Evolutionary conservation across 2,113 vertebrate genomes (phyloP), one percentile per base, ranked within the genome.

Genomic region (Alligator sinensis): DNA sequence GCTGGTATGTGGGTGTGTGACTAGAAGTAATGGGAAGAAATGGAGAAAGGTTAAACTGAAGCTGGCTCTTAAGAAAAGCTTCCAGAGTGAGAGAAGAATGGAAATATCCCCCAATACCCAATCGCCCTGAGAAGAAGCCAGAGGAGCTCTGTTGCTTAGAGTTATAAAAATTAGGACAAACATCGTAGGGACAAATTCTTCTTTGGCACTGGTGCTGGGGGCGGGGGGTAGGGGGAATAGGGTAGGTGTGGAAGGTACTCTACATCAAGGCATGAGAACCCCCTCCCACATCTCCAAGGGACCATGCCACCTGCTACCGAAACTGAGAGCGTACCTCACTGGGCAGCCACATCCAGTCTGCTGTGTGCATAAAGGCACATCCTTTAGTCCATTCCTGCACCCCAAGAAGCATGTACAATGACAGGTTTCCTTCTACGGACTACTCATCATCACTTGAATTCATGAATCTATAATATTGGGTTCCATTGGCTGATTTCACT

Each of bases 1-100:
- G 30, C 4, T 96, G 96, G 95, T 93, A 94, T 93, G 94, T 89
- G 88, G 82, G 59, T 16, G n/a, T n/a, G 70, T 92, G 77, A 96
- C 90, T 94, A 96, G 95, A 93, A 80, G 91, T 93, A 96, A 94
- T 88, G 91, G 95, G 93, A 91, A 94, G 95, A 94, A 96, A 94
- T 59, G 79, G 94, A 95, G 94, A 96, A 84, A 68, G 27, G 64
- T 28, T 34, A 95, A 96, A 86, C 76, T 85, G 80, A 93, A 93
- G 94, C 94, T 95, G 96, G 74, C 64, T 88, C 94, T 95, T 94
- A 84, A 95, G 84, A 90, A 89, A 91, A 91, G 55, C 59, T 95
- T 95, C 90, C 80, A 96, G 90, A 94, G 88, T 9, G 47, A 9
- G 94, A 96, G 87, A 91, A 82, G 82, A 85, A 81, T 87, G 64